Percentiles rank a stretch among this genome's conserved stretches.
Evolutionary conservation across 2,888 invertebrate species (phyloP).

Genomic region (Furcula furcula): DNA sequence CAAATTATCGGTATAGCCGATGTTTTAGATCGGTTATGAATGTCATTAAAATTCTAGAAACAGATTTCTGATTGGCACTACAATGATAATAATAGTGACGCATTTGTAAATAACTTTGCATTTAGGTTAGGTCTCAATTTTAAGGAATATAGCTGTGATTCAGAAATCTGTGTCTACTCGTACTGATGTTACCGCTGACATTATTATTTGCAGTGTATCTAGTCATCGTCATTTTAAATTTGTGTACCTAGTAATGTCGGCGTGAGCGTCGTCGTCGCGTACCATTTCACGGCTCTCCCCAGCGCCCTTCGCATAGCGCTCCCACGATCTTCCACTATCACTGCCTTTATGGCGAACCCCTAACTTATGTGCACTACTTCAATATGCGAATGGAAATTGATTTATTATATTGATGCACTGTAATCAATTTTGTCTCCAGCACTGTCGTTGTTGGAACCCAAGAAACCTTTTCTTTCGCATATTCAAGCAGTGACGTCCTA

Average conservation of each 20-base stretch:
- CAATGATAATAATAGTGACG: conserved; percentile 17
- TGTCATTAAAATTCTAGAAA: conserved; percentile 24
- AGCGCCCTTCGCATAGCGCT: conserved; percentile 71
- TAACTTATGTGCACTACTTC: conserved; percentile 48
- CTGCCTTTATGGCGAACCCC: conserved; percentile 63
- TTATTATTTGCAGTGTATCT: conserved; percentile 19
- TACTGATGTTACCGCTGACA: conserved; percentile 37
- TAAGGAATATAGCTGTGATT: conserved; percentile 33
- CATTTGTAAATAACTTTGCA: conserved; percentile 29
- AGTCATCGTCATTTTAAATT: conserved; percentile 22
- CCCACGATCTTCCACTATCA: conserved; percentile 73
- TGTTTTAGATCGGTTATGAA: conserved; percentile 26
- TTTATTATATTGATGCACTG: conserved; percentile 26
- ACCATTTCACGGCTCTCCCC: conserved; percentile 47
- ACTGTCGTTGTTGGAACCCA: conserved; percentile 17
- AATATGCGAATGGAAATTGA: conserved; percentile 43
- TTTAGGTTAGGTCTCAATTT: conserved; percentile 23
- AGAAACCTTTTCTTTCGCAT: conserved; percentile 36
- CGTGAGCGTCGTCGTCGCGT: conserved; percentile 33
- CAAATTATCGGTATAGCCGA: conserved; percentile 36
- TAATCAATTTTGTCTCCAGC: conserved; percentile 28
- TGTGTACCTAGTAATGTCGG: conserved; percentile 23
- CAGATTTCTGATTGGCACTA: conserved; percentile 45
- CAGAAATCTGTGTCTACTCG: conserved; percentile 43
- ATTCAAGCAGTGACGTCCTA: conserved; percentile 50